These are phyloP conservation scores for Papilio aristodemus DNA, from an alignment of 1,140 invertebrate species.

Conservation along the genomic window DNA sequence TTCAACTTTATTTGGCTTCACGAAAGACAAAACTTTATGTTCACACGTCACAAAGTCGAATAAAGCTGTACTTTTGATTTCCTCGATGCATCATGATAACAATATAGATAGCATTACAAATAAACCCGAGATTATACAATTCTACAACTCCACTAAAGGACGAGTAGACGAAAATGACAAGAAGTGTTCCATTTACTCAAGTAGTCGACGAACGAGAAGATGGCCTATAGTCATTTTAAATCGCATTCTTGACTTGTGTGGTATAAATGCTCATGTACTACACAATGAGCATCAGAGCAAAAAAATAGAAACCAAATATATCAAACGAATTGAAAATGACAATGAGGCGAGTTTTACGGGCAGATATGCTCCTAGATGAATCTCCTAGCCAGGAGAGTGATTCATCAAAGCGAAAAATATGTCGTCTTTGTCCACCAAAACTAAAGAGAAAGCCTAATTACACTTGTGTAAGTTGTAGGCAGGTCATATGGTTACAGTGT, in stretches of 20 bases:
- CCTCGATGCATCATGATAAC: slow-evolving; percentile 49
- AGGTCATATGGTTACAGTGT: no score
- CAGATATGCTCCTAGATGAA: no score
- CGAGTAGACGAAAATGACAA: slow-evolving; percentile 68
- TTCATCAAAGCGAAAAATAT: no score
- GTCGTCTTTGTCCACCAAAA: no score
- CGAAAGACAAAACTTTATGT: slow-evolving; percentile 47
- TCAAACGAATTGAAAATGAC: no score
- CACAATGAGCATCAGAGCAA: no score
- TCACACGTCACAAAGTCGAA: slow-evolving; percentile 51
- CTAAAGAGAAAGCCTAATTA: no score
- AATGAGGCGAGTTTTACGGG: no score
- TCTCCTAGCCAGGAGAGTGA: no score
- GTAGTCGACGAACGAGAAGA: slow-evolving; percentile 51
- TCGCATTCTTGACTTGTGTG: slow-evolving; percentile 56
- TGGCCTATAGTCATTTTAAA: slow-evolving; percentile 67
- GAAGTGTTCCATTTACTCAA: slow-evolving; percentile 63
- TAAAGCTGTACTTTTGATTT: slow-evolving; percentile 51
- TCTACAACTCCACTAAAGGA: slow-evolving; percentile 71
- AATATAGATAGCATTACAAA: slow-evolving; percentile 44
- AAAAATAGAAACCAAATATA: no score
- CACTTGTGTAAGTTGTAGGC: no score
- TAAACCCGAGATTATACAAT: slow-evolving; percentile 66
- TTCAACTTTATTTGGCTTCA: slow-evolving; percentile 53
- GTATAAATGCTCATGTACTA: slow-evolving; percentile 46